Evolutionary conservation across 2,797 vertebrate genomes (phyloP), one percentile per base, ranked within the genome.

Genomic region (Hypotaenidia okinawae): DNA sequence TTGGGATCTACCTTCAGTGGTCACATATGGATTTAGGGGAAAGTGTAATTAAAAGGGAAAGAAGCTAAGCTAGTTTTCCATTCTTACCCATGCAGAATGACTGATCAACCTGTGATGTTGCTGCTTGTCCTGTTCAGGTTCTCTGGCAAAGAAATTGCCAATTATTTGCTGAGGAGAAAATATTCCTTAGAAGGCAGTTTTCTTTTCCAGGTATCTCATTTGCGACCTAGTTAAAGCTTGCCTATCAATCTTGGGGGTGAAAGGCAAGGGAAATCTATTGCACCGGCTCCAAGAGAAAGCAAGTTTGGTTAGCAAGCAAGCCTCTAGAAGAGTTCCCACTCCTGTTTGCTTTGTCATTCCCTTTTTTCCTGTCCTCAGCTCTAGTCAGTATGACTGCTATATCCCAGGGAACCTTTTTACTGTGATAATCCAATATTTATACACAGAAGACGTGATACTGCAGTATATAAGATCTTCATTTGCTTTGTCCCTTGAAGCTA

Each of bases 181-280:
- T 93, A 68, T 43, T 94, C 94, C 81, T 88, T 92, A 72, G 86
- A 87, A 94, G 83, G 72, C 68, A 85, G 37, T 68, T 94, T 84
- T 74, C 30, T 89, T 54, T 86, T 79, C 68, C 41, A 61, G 37
- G 9, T 89, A 58, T 54, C 73, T 68, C 68, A 52, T 84, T 87
- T 52, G 37, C 39, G 57, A 85, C 86, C 67, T 77, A 94, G 85
- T 91, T 97, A 91, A 82, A 82, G 35, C 55, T 80, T 94, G 57
- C 37, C 24, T 91, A 84, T 90, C 6, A 54, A 47, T 95, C 77
- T 77, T 55, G n/a, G 52, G 74, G 54, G 77, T 93, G 86, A 58
- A 93, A 63, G 87, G 54, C 72, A 66, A 80, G 77, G 47, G 59
- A 76, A 90, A 83, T 63, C 39, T 82, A 18, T 87, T 90, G 81